Evolutionary conservation across 1,140 invertebrate species (phyloP).

Genomic region (Paracyclopina nana): DNA sequence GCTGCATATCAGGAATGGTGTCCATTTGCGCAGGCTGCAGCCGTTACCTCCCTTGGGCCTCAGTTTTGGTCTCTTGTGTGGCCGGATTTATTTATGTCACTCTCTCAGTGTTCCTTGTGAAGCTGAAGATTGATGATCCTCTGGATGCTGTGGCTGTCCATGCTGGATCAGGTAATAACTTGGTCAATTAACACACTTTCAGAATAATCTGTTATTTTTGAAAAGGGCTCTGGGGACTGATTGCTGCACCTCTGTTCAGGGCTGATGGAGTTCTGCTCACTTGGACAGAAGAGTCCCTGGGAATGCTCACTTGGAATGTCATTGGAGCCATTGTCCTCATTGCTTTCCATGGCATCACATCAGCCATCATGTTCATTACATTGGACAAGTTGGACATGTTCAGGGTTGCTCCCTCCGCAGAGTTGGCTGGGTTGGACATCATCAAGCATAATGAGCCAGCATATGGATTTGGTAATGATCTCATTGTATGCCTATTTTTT

Average conservation of each 20-base stretch:
- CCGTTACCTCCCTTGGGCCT: slow-evolving; percentile 27
- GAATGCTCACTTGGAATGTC: slow-evolving; percentile 30
- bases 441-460: slow-evolving; percentile 33
- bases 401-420: slow-evolving; percentile 28
- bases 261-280: slow-evolving; percentile 23
- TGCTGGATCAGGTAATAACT: slow-evolving; percentile 25
- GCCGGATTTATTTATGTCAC: slow-evolving; percentile 28
- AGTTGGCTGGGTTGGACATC: slow-evolving; percentile 31
- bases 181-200: too few relatives aligned
- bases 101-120: slow-evolving; percentile 24
- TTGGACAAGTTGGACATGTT: slow-evolving; percentile 27
- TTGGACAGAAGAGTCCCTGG: slow-evolving; percentile 19
- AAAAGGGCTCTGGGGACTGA: slow-evolving; percentile 35
- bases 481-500: too few relatives aligned
- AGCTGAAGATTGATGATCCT: slow-evolving; percentile 34
- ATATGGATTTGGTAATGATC: slow-evolving; percentile 22
- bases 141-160: slow-evolving; percentile 37
- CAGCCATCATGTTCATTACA: slow-evolving; percentile 28
- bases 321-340: slow-evolving; percentile 30
- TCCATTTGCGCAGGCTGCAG: slow-evolving; percentile 34
- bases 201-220: too few relatives aligned
- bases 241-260: slow-evolving; percentile 27
- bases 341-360: slow-evolving; percentile 27
- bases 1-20: slow-evolving; percentile 27
- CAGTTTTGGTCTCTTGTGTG: slow-evolving; percentile 26